A percentile compares a stretch with the other conserved stretches of the same genome.
phyloP scores from a whole-genome alignment of 2,113 vertebrate genomes.

The Shinisaurus crocodilurus region DNA sequence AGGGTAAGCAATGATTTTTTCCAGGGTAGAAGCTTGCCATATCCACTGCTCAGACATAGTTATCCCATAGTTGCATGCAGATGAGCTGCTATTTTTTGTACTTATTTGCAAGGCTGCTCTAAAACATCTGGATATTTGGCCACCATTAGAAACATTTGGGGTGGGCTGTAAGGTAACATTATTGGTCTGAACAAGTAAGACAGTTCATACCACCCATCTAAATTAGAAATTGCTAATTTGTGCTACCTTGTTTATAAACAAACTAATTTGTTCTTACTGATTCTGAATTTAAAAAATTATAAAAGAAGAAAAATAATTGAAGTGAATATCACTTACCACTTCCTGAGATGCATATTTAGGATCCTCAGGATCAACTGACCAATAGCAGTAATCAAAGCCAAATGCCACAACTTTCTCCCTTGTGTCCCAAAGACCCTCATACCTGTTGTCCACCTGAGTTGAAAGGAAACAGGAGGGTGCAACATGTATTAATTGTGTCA shows the following conservation, averaged over 20 bases:
- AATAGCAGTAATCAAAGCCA: conserved; percentile 97
- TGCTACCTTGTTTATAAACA: background rate
- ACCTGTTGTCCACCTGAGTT: conserved; percentile 84
- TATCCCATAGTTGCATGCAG: background rate
- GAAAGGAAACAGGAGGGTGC: background rate
- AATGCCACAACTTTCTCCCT: conserved; percentile 90
- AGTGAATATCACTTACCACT: conserved; percentile 80
- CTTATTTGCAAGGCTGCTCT: background rate
- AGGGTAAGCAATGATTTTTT: background rate
- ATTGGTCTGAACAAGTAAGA: background rate
- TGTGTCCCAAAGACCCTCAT: conserved; percentile 80
- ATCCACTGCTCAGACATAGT: too few relatives aligned
- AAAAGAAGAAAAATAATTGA: conserved; percentile 40
- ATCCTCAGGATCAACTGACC: conserved; percentile 91
- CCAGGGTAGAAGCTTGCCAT: too few relatives aligned
- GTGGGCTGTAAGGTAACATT: background rate
- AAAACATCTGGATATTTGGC: background rate
- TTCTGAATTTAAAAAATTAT: background rate
- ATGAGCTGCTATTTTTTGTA: background rate
- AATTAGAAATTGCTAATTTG: background rate
- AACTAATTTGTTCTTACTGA: background rate
- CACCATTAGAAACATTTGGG: background rate
- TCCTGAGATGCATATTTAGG: conserved; percentile 93
- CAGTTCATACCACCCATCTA: background rate
- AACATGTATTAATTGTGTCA: background rate